Conservation (phyloP, 2,888 invertebrate species). For the Parthenolecanium corni region DNA sequence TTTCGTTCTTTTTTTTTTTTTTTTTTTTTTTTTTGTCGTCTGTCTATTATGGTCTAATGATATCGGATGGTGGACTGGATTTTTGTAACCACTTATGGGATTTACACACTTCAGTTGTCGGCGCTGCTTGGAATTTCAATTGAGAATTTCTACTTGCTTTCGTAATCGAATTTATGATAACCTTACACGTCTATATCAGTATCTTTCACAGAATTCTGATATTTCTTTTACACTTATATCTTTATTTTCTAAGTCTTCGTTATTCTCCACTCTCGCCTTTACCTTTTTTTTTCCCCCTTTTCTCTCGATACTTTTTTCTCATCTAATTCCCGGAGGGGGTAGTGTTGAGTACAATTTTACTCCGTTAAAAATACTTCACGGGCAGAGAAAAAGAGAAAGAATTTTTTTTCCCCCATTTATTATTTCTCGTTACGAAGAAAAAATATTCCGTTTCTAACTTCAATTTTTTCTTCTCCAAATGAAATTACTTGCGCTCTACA, state of each 20-base stretch:
- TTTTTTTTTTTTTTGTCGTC: slow-evolving; percentile 17
- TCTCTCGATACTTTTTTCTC: not conserved
- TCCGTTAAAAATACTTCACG: not conserved
- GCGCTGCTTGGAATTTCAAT: slow-evolving; percentile 23
- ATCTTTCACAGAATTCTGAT: slow-evolving; percentile 26
- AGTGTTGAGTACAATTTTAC: slow-evolving; percentile 10
- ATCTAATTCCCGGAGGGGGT: slow-evolving; percentile 18
- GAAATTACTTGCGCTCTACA: not conserved
- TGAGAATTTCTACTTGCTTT: slow-evolving; percentile 21
- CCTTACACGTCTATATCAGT: slow-evolving; percentile 26
- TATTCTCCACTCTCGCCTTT: not conserved
- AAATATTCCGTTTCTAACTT: no score
- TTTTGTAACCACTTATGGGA: slow-evolving; percentile 28
- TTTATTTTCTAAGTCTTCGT: no score
- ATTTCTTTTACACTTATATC: slow-evolving; percentile 2
- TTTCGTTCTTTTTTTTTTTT: slow-evolving; percentile 12
- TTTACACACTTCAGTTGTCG: slow-evolving; percentile 28
- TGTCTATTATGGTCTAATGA: slow-evolving; percentile 25
- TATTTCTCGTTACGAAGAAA: no score
- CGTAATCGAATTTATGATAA: slow-evolving; percentile 28
- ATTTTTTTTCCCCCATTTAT: no score
- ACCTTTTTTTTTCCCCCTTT: not conserved
- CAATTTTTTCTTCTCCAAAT: no score
- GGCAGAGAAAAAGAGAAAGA: no score
- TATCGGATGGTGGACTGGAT: slow-evolving; percentile 27